Base-by-base conservation (phyloP, 2,113 vertebrate species). In the Gavialis gangeticus region DNA sequence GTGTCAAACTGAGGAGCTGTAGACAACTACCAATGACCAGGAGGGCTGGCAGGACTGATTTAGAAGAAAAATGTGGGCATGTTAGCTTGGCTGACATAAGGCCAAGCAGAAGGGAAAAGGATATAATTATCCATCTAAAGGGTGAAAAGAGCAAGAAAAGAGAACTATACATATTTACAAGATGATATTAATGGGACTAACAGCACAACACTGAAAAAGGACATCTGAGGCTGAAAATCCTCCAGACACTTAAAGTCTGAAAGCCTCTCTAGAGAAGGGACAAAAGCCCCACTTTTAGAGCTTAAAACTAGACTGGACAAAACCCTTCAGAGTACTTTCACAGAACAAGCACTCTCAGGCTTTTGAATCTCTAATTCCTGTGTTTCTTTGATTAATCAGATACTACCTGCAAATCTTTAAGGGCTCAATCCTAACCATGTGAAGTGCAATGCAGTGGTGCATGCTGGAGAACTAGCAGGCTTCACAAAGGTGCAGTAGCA, bases 401-500 rank as follows among this genome's bases (percentile, higher is more conserved):
- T 37, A 22, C 67, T 69, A 81, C 16, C 67, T 56, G 37, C 57
- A 88, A 63, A 85, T 67, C 81, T 85, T 90, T 69, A 79, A 79
- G 59, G 88, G 64, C 85, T 81, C 88, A 95, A 54, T 59, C 75
- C 64, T 75, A 79, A 75, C 69, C 79, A 34, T 10, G 54, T 66
- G 85, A 58, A 80, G 8, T 14, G 4, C 25, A 81, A 86, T 75
- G 88, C 69, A 24, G 21, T 37, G 67, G 67, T 71, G 67, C 5
- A 71, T 22, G 30, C 94, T 59, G 6, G 73, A 59, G 90, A 15
- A 59, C 46, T 84, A 54, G 14, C 2, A 77, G 46, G 57, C 34
- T 85, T 64, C 25, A 57, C 60, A 85, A 13, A 56, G 78, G 10
- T 24, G 24, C 37, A 55, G 16, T 18, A 75, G 46, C 46, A 75